Evolutionary conservation across 2,113 vertebrate species (phyloP).

Genomic region (Colistium nudipinnis): DNA sequence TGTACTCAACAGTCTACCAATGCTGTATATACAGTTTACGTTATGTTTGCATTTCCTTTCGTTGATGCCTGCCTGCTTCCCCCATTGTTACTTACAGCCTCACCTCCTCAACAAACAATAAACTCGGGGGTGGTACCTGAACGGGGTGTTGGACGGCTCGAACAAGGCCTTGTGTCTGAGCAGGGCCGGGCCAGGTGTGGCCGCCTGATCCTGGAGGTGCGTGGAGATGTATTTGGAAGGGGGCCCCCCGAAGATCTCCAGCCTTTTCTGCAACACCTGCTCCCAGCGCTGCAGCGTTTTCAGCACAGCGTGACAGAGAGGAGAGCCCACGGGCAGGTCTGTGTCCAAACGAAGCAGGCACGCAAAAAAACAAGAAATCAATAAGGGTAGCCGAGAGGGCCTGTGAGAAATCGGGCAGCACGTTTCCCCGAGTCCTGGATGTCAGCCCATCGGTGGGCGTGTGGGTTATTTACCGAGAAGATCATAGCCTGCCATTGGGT

Average conservation of each 20-base stretch:
- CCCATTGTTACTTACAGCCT: no score
- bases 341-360: slow-evolving; percentile 32
- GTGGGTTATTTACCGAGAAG: slow-evolving; percentile 87
- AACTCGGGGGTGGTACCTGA: slow-evolving; percentile 86
- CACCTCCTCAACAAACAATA: no score
- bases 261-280: slow-evolving; percentile 91
- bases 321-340: slow-evolving; percentile 96
- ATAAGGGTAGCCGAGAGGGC: slow-evolving; percentile 26
- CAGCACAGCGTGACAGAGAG: slow-evolving; percentile 91
- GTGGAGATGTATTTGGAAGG: slow-evolving; percentile 90
- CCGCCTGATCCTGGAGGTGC: slow-evolving; percentile 84
- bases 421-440: slow-evolving; percentile 21
- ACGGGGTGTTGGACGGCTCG: slow-evolving; percentile 95
- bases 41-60: no score
- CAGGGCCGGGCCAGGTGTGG: slow-evolving; percentile 90
- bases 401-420: slow-evolving; percentile 12
- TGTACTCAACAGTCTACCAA: no score
- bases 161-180: slow-evolving; percentile 95
- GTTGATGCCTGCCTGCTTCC: no score
- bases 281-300: slow-evolving; percentile 97
- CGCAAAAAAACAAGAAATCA: slow-evolving; percentile 7
- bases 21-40: no score
- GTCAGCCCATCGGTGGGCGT: slow-evolving; percentile 1
- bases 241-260: slow-evolving; percentile 92
- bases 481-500: slow-evolving; percentile 95